These are phyloP conservation scores for Diuraphis noxia DNA, from an alignment of 1,140 invertebrate species.

Conservation along the genomic window DNA sequence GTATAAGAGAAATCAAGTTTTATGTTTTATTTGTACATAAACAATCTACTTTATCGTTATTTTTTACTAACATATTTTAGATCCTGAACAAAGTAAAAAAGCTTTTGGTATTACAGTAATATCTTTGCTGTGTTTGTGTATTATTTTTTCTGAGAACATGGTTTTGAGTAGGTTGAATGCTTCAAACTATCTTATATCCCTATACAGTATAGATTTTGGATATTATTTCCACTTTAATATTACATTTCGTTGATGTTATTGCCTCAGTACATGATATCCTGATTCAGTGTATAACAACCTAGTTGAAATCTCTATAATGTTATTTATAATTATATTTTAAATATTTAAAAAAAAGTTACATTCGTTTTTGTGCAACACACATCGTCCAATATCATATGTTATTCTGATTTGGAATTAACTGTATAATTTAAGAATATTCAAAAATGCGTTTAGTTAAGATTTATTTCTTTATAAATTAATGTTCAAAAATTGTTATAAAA, in stretches of 20 bases:
- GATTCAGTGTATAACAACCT: accelerated
- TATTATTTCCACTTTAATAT: neutral
- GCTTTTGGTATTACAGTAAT: neutral
- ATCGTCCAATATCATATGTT: too few species aligned
- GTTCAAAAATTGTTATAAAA: neutral
- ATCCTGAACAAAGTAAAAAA: neutral
- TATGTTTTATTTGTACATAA: neutral
- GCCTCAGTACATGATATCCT: neutral
- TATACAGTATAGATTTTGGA: neutral
- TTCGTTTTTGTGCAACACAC: too few species aligned
- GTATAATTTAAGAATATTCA: neutral
- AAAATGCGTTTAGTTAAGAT: neutral
- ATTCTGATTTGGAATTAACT: neutral
- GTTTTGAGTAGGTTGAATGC: neutral
- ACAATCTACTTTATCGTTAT: neutral
- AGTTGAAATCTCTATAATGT: neutral
- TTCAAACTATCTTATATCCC: neutral
- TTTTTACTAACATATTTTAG: neutral
- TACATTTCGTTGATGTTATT: neutral
- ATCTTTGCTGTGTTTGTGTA: neutral
- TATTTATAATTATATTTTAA: neutral
- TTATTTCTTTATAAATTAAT: too few species aligned
- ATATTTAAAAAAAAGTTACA: neutral
- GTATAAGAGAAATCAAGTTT: neutral
- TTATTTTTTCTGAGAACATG: neutral